Evolutionary conservation across 2,888 invertebrate species (phyloP).

Genomic region (Yponomeuta sedellus): DNA sequence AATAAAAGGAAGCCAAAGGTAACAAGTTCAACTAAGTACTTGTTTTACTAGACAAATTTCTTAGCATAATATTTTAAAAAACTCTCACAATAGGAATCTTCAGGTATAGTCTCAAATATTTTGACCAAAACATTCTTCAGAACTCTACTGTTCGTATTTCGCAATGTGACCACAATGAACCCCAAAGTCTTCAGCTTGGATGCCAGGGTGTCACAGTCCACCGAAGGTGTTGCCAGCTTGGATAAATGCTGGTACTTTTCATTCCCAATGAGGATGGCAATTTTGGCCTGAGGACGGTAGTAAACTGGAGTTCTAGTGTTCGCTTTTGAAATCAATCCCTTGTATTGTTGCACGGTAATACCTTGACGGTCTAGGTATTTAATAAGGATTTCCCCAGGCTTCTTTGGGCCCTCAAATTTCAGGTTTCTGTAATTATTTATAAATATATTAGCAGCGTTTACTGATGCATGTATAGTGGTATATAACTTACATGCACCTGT

Average conservation of each 20-base stretch:
- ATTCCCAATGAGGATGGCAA: slow-evolving; percentile 65
- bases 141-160: slow-evolving; percentile 40
- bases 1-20: too few relatives aligned
- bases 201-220: slow-evolving; percentile 58
- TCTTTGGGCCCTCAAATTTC: slow-evolving; percentile 33
- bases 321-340: slow-evolving; percentile 22
- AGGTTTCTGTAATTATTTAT: slow-evolving; percentile 37
- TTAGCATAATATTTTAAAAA: background rate
- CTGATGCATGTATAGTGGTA: too few relatives aligned
- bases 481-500: background rate
- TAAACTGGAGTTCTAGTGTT: slow-evolving; percentile 35
- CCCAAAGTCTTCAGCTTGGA: slow-evolving; percentile 48
- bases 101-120: slow-evolving; percentile 44
- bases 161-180: slow-evolving; percentile 52
- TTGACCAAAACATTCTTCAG: slow-evolving; percentile 41
- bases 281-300: slow-evolving; percentile 53
- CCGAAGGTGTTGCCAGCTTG: slow-evolving; percentile 56
- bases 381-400: slow-evolving; percentile 54
- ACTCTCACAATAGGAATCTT: slow-evolving; percentile 66
- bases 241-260: slow-evolving; percentile 55
- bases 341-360: slow-evolving; percentile 39
- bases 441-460: slow-evolving; percentile 9
- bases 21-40: too few relatives aligned
- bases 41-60: too few relatives aligned
- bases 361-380: slow-evolving; percentile 52